These are phyloP conservation scores for Gymnarchus niloticus DNA, from an alignment of 2,113 vertebrate genomes.

Conservation along the genomic window DNA sequence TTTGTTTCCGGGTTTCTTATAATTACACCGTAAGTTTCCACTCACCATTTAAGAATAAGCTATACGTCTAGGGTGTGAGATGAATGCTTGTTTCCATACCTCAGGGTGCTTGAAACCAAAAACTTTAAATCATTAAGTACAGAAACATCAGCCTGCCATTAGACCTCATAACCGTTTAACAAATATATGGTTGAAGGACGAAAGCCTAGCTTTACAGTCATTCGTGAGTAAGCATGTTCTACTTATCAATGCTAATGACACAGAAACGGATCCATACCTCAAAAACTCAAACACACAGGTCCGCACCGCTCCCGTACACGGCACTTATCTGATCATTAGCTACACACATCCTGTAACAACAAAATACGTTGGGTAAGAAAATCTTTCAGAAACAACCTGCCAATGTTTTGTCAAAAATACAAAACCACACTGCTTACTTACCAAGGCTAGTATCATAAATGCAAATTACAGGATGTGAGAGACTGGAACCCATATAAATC, in stretches of 20 bases:
- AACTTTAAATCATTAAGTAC: conserved; percentile 2
- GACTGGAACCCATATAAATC: not conserved
- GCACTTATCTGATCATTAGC: not conserved
- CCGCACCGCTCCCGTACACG: no score
- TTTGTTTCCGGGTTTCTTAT: not conserved
- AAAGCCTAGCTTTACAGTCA: conserved; percentile 51
- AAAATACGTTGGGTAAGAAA: no score
- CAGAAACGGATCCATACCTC: conserved; percentile 49
- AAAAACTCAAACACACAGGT: not conserved
- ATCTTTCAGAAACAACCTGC: not conserved
- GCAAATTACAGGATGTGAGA: no score
- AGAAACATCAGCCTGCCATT: not conserved
- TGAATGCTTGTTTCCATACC: not conserved
- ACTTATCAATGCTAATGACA: conserved; percentile 42
- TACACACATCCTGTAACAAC: not conserved
- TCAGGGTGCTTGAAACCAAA: conserved; percentile 8
- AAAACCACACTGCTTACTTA: not conserved
- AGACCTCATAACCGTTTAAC: not conserved
- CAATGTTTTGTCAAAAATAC: not conserved
- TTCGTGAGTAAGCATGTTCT: conserved; percentile 52
- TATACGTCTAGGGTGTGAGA: conserved; percentile 9
- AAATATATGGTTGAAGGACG: conserved; percentile 24
- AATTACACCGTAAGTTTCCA: conserved; percentile 11
- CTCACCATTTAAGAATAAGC: not conserved
- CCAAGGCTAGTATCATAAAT: no score